A percentile compares a stretch with the other conserved stretches of the same genome.
Conservation (phyloP, 2,797 vertebrate species). For the Gymnoscopelus braueri region DNA sequence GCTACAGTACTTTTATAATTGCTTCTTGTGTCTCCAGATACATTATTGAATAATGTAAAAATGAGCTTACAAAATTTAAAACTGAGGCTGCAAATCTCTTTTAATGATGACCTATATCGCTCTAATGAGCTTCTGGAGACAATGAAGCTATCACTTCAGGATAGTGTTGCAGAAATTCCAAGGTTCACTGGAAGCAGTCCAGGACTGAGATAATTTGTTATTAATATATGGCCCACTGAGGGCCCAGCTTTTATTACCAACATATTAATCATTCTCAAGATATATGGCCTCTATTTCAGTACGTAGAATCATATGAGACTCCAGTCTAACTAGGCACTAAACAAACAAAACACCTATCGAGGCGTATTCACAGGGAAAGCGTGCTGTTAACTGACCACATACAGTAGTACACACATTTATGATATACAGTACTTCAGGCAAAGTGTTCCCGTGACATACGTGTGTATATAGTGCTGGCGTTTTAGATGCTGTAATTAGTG, state of each 20-base stretch:
- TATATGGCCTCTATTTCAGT: constrained; percentile 10
- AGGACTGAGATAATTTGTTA: constrained; percentile 47
- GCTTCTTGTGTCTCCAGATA: constrained; percentile 49
- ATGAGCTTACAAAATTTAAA: constrained; percentile 51
- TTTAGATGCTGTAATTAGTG: too few species aligned
- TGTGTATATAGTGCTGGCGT: too few species aligned
- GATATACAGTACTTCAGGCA: too few species aligned
- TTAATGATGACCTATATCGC: constrained; percentile 53
- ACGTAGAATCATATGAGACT: constrained; percentile 4
- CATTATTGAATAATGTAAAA: constrained; percentile 60
- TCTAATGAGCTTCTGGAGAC: constrained; percentile 58
- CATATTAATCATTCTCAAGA: constrained; percentile 36
- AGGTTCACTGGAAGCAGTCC: constrained; percentile 39
- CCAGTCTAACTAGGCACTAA: constrained; percentile 7
- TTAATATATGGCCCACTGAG: constrained; percentile 45
- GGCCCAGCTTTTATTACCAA: constrained; percentile 39
- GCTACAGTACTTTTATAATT: constrained; percentile 32
- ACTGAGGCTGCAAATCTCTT: constrained; percentile 55
- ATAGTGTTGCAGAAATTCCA: constrained; percentile 34
- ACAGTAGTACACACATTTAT: too few species aligned
- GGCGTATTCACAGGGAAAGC: too few species aligned
- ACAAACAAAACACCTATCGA: background rate
- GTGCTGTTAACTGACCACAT: too few species aligned
- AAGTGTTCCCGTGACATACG: too few species aligned
- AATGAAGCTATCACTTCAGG: constrained; percentile 47